Evolutionary conservation across 1,140 invertebrate species (phyloP), one percentile per base, ranked within the genome.

Genomic region (Meloidogyne exigua): DNA sequence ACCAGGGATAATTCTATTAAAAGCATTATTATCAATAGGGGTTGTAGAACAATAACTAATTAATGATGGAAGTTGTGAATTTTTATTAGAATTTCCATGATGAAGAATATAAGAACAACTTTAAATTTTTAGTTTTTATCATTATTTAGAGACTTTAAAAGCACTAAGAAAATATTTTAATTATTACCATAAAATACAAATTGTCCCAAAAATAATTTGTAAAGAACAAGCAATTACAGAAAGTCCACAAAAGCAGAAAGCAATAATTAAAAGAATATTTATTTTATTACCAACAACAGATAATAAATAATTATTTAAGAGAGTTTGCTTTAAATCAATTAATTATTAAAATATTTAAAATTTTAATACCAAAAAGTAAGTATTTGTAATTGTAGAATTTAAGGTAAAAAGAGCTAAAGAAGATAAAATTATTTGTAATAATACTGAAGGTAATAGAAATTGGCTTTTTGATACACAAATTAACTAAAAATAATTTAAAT

Each of bases 61-160:
- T 77, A n/a, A 18, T 36, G 70, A 39, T 67, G 66, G 21, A 68
- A 68, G 18, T 68, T 74, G 39, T 44, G 18, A 57, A 49, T 49
- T 64, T 62, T 68, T 76, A 1, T 76, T 79, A 5, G 69, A 36
- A 21, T 76, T 62, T 26, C 76, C 68, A 13, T 75, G 49, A 68
- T 87, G 83, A 9, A 85, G 71, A 64, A 85, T 64, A 76, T 87
- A 82, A 25, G 81, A 84, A 12, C 85, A 85, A n/a, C 77, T 80
- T 23, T 63, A 64, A 26, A 21, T 72, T 49, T n/a, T 12, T 25
- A 62, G 2, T 0, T 63, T 26, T 64, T n/a, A 64, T 42, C 4
- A 36, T 9, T 23, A 23, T n/a, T 26, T 25, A n/a, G n/a, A n/a
- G n/a, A n/a, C n/a, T n/a, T n/a, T 9, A 68, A 68, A 23, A 23